These are phyloP conservation scores for Chelon auratus DNA, from an alignment of 2,797 vertebrate genomes.

Conservation along the genomic window DNA sequence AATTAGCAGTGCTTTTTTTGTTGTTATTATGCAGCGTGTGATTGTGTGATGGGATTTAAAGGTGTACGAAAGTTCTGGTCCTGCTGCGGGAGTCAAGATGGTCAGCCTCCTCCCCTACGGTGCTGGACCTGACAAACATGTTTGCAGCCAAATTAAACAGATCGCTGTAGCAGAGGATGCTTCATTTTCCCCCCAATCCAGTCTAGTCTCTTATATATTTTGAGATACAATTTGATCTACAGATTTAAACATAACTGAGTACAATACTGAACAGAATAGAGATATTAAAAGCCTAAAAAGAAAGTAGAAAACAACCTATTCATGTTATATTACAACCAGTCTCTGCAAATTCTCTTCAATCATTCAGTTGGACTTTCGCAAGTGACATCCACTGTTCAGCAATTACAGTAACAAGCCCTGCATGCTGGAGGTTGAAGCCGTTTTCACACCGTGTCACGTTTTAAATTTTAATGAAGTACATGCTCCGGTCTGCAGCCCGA, in stretches of 20 bases:
- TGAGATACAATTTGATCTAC: no score
- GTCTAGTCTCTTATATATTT: not conserved
- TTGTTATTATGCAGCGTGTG: not conserved
- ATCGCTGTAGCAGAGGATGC: not conserved
- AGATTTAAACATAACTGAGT: not conserved
- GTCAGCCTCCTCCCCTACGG: conserved; percentile 19
- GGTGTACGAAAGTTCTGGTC: conserved; percentile 15
- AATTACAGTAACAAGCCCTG: not conserved
- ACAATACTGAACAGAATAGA: not conserved
- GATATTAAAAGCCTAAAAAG: not conserved
- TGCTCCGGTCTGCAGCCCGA: not conserved
- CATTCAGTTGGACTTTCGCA: not conserved
- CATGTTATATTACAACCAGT: not conserved
- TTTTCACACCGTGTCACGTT: not conserved
- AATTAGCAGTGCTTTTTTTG: not conserved
- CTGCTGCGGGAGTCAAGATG: conserved; percentile 44
- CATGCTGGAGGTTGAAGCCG: not conserved
- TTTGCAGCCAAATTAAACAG: conserved; percentile 17
- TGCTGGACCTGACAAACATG: conserved; percentile 12
- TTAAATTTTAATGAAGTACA: not conserved
- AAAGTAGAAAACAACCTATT: no score
- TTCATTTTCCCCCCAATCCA: not conserved
- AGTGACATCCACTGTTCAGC: not conserved
- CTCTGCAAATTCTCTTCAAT: no score
- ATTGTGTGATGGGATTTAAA: conserved; percentile 5